Conservation (phyloP, 2,113 vertebrate genomes). For the Lepus europaeus region DNA sequence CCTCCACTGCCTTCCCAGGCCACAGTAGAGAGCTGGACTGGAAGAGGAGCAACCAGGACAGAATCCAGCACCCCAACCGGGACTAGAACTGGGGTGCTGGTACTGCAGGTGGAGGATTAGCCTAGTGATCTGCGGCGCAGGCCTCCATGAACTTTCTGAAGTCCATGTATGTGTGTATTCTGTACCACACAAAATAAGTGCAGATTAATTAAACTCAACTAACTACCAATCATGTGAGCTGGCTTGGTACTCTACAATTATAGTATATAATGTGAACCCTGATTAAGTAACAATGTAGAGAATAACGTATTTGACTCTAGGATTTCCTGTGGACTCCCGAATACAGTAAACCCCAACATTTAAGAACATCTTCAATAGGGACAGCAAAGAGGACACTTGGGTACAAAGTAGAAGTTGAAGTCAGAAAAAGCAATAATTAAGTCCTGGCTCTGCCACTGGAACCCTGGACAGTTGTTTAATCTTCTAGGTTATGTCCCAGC, state of each 20-base stretch:
- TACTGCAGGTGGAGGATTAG: no score
- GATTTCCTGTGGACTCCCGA: conserved; percentile 30
- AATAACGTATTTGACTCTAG: conserved; percentile 30
- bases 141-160: no score
- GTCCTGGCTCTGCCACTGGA: background rate
- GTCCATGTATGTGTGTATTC: background rate
- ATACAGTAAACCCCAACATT: conserved; percentile 25
- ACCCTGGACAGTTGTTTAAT: background rate
- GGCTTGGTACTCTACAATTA: background rate
- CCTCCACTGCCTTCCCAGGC: no score
- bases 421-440: conserved; percentile 44
- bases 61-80: no score
- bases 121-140: no score
- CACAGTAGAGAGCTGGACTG: no score
- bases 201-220: conserved; percentile 11
- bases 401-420: background rate
- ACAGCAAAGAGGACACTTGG: conserved; percentile 35
- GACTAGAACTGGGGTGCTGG: no score
- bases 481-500: background rate
- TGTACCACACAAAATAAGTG: background rate
- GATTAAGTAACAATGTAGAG: background rate
- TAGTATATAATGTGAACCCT: conserved; percentile 27
- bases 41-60: no score
- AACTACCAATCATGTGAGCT: background rate
- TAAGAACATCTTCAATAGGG: conserved; percentile 3